These are phyloP conservation scores for Myripristis murdjan DNA, from an alignment of 2,797 vertebrate genomes.

Conservation along the genomic window DNA sequence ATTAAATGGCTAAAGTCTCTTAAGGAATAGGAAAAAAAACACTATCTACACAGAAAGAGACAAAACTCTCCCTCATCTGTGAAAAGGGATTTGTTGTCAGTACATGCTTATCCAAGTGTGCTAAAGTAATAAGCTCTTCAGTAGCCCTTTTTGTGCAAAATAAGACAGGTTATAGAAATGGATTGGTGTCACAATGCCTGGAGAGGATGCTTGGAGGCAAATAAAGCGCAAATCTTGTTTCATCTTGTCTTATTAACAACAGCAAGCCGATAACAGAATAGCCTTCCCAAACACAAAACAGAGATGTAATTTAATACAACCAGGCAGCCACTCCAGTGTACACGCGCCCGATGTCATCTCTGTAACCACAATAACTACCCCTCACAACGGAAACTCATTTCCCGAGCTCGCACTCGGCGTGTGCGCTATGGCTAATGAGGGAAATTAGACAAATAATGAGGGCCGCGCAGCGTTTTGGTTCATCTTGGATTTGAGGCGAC, in stretches of 20 bases:
- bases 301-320: constrained; percentile 62
- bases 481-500: constrained; percentile 63
- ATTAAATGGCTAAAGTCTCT: constrained; percentile 48
- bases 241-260: constrained; percentile 65
- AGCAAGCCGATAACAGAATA: constrained; percentile 34
- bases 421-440: constrained; percentile 61
- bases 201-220: constrained; percentile 63
- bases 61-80: constrained; percentile 6
- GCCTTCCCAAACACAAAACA: constrained; percentile 30
- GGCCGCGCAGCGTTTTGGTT: constrained; percentile 23
- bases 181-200: constrained; percentile 51
- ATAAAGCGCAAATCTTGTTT: constrained; percentile 64
- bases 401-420: constrained; percentile 30
- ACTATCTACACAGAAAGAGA: constrained; percentile 22
- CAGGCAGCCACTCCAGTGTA: constrained; percentile 51
- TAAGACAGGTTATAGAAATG: constrained; percentile 51
- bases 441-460: constrained; percentile 67
- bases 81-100: constrained; percentile 50
- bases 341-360: constrained; percentile 49
- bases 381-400: constrained; percentile 49
- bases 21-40: constrained; percentile 32
- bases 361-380: constrained; percentile 37
- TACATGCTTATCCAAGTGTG: constrained; percentile 39
- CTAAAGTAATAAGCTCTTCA: constrained; percentile 48
- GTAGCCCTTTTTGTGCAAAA: constrained; percentile 34